Percentiles rank a stretch among this genome's conserved stretches.
phyloP scores from a whole-genome alignment of 2,113 vertebrate genomes.

The Mustela nigripes region DNA sequence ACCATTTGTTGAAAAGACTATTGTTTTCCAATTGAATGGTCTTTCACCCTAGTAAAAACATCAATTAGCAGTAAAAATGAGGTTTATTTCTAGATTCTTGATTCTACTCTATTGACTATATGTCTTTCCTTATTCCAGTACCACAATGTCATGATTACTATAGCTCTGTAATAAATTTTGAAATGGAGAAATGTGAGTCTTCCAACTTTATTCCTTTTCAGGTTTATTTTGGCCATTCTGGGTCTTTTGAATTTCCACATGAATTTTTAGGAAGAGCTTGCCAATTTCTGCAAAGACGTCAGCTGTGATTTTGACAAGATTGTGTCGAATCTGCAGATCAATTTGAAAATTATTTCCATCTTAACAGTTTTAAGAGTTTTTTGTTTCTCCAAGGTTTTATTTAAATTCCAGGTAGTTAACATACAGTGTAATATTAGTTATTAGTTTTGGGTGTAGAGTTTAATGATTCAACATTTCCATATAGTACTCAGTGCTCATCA shows the following conservation, averaged over 20 bases:
- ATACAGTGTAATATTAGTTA: background rate
- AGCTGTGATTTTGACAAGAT: background rate
- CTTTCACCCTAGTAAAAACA: background rate
- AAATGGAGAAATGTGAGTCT: conserved; percentile 22
- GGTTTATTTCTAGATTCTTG: background rate
- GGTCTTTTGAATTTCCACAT: background rate
- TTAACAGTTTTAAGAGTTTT: too few species aligned
- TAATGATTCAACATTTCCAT: background rate
- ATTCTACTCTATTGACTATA: background rate
- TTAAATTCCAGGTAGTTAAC: background rate
- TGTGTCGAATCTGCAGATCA: background rate
- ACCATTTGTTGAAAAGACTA: background rate
- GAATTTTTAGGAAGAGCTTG: conserved; percentile 22
- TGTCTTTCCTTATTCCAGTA: background rate
- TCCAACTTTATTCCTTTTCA: background rate
- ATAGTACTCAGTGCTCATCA: background rate
- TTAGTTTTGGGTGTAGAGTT: background rate
- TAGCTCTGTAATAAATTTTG: background rate
- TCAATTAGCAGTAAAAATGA: background rate
- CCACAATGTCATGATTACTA: background rate
- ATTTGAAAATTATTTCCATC: background rate
- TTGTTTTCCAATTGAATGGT: background rate
- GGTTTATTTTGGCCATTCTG: background rate
- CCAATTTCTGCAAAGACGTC: background rate
- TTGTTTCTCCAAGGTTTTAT: background rate